Evolutionary conservation across 2,888 invertebrate species (phyloP), one percentile per base, ranked within the genome.

Genomic region (Gastrophysa polygoni): DNA sequence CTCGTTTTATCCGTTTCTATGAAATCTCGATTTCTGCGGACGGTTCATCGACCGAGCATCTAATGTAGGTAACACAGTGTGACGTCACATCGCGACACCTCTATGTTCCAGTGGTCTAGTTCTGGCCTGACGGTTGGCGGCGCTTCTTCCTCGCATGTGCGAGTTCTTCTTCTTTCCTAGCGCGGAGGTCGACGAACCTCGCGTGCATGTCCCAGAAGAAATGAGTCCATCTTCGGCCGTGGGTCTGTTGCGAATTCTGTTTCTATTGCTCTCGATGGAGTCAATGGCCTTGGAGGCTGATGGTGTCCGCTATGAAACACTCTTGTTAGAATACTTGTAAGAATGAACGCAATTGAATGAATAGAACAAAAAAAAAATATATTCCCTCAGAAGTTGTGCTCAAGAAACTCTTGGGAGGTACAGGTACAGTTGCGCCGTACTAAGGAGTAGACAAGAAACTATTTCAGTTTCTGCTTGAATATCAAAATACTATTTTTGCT

Each of bases 81-180:
- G 80, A 81, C 81, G 81, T 80, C 81, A 81, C 80, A 80, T 69
- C 73, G 75, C 79, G 79, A 80, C 79, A 80, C 80, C 80, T 80
- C 75, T 76, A 79, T 80, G 79, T 78, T 80, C 80, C 77, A 77
- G 80, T 79, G 80, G 81, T 81, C 80, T 80, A 80, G 80, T 77
- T 66, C 55, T 52, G 47, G 57, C 66, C 38, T 38, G 38, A 38
- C 14, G 38, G 14, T n/a, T 68, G 71, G 69, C 73, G 75, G 73
- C 75, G 66, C 66, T 60, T 59, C 65, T 66, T 65, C 63, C 70
- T 70, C 61, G 57, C 63, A 61, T 65, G 63, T 65, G 68, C 68
- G 65, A 61, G 64, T 65, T 65, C 63, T 62, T 61, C 61, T 43
- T 57, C 48, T 61, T 59, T 57, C 54, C 63, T 60, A 52, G 47